phyloP scores from a whole-genome alignment of 2,888 invertebrate species.

The Phorcus lineatus region DNA sequence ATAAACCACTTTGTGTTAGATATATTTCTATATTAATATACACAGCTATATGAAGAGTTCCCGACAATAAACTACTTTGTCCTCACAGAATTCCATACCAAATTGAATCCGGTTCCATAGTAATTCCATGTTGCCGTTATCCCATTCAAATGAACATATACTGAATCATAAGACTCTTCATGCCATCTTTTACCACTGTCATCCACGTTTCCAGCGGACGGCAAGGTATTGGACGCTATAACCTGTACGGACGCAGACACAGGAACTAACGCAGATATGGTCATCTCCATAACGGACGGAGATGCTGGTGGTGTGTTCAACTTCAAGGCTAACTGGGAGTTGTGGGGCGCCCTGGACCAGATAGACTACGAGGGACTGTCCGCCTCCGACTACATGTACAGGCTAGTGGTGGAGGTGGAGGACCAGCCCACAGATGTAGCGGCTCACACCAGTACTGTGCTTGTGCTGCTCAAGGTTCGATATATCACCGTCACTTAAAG shows the following conservation, averaged over 20 bases:
- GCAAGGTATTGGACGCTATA: background rate
- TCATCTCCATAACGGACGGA: background rate
- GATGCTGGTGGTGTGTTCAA: background rate
- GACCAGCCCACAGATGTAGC: background rate
- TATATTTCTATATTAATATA: too few relatives aligned
- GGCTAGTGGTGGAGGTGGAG: background rate
- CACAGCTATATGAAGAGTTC: too few relatives aligned
- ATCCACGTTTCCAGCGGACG: background rate
- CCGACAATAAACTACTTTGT: too few relatives aligned
- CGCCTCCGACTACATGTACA: background rate
- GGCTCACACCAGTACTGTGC: background rate
- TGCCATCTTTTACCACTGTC: too few relatives aligned
- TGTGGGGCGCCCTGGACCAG: conserved; percentile 6
- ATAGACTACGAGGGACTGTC: background rate
- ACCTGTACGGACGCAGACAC: conserved; percentile 2
- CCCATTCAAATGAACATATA: too few relatives aligned
- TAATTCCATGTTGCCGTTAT: too few relatives aligned
- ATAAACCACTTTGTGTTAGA: too few relatives aligned
- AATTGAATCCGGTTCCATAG: too few relatives aligned
- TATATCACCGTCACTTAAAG: too few relatives aligned
- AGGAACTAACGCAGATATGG: background rate
- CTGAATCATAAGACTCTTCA: too few relatives aligned
- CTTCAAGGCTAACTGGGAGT: background rate
- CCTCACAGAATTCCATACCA: too few relatives aligned
- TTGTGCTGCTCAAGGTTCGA: background rate